These are phyloP conservation scores for Sycophila sp. DNA, from an alignment of 1,140 invertebrate species.

Conservation along the genomic window DNA sequence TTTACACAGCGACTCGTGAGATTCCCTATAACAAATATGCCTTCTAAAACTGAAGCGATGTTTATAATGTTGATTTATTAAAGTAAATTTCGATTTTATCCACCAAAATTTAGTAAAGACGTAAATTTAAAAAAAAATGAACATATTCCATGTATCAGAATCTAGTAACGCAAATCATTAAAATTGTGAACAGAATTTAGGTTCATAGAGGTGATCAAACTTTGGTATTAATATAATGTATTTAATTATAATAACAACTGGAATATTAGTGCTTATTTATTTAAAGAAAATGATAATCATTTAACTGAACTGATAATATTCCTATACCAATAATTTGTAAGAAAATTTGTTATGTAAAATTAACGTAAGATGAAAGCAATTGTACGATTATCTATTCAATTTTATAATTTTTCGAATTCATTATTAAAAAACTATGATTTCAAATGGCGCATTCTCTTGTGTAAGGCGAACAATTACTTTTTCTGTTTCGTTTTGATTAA, in stretches of 20 bases:
- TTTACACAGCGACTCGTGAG: constrained; percentile 26
- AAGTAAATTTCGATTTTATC: constrained; percentile 7
- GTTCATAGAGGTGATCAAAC: constrained; percentile 10
- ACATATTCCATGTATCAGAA: too few species aligned
- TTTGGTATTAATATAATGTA: constrained; percentile 23
- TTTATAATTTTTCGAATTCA: too few species aligned
- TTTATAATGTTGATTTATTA: constrained; percentile 27
- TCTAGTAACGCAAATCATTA: too few species aligned
- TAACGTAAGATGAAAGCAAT: neutral
- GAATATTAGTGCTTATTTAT: constrained; percentile 33
- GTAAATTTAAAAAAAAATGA: constrained; percentile 20
- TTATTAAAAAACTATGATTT: neutral
- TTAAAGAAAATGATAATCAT: constrained; percentile 23
- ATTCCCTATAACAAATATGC: constrained; percentile 9
- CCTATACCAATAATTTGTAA: constrained; percentile 17
- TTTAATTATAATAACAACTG: constrained; percentile 29
- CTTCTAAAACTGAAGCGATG: constrained; percentile 9
- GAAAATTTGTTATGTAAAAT: constrained; percentile 3
- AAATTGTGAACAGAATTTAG: neutral
- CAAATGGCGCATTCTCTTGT: constrained; percentile 4
- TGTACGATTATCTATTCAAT: constrained; percentile 4
- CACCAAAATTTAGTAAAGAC: neutral
- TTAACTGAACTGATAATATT: constrained; percentile 33
- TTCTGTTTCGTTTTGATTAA: constrained; percentile 29
- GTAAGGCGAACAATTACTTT: neutral